Evolutionary conservation across 2,888 invertebrate genomes (phyloP).

Genomic region (Drosophila diplacantha): DNA sequence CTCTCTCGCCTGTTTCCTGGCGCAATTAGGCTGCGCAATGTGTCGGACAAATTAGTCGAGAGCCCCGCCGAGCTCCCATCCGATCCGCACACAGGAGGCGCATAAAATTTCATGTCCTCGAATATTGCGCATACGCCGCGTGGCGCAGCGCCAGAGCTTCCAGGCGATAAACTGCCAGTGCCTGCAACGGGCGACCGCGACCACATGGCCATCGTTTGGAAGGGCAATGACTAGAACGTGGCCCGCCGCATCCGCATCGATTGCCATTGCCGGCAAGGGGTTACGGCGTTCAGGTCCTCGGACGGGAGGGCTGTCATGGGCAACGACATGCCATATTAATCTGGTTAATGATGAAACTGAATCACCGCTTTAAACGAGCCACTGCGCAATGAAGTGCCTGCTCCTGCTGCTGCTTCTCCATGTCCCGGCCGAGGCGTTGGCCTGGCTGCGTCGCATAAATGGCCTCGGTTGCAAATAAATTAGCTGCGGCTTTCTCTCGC

Average conservation of each 20-base stretch:
- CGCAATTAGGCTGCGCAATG: slow-evolving; percentile 49
- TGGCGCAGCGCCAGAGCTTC: slow-evolving; percentile 59
- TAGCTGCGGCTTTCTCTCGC: slow-evolving; percentile 64
- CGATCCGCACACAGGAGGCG: slow-evolving; percentile 9
- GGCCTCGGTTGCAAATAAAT: slow-evolving; percentile 67
- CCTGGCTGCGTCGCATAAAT: slow-evolving; percentile 59
- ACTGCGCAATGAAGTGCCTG: slow-evolving; percentile 67
- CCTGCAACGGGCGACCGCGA: slow-evolving; percentile 64
- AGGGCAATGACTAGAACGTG: slow-evolving; percentile 61
- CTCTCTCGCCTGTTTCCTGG: slow-evolving; percentile 23
- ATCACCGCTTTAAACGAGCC: slow-evolving; percentile 77
- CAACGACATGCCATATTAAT: slow-evolving; percentile 77
- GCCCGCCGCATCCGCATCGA: slow-evolving; percentile 28
- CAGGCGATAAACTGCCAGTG: slow-evolving; percentile 70
- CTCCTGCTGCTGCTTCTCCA: slow-evolving; percentile 11
- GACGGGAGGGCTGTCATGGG: slow-evolving; percentile 66
- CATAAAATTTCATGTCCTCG: slow-evolving; percentile 68
- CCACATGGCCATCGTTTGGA: slow-evolving; percentile 60
- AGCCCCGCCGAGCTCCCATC: slow-evolving; percentile 15
- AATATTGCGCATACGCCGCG: slow-evolving; percentile 66
- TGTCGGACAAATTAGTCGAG: slow-evolving; percentile 57
- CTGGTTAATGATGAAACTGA: slow-evolving; percentile 79
- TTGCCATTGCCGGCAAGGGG: slow-evolving; percentile 24
- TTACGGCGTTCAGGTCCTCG: slow-evolving; percentile 15
- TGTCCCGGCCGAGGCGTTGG: background rate